Conservation (phyloP, 2,113 vertebrate genomes). For the Mesoclemmys tuberculata region DNA sequence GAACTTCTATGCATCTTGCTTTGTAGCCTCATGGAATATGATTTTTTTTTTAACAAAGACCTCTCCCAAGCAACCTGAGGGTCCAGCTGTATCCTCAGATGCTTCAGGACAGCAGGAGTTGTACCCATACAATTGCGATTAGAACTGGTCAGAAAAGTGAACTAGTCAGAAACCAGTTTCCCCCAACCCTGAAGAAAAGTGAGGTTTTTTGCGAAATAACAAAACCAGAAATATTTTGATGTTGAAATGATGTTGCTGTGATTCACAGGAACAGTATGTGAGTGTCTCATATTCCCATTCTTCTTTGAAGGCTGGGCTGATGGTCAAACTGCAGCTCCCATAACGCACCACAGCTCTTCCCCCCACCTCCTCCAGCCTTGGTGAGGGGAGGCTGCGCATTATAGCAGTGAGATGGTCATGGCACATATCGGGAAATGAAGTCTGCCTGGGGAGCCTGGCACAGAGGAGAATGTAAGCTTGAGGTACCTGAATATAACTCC, state of each 20-base stretch:
- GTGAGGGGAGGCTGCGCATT: rapidly evolving
- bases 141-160: neutral
- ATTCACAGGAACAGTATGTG: too few relatives aligned
- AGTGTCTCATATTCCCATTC: neutral
- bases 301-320: rapidly evolving
- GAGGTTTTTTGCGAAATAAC: neutral
- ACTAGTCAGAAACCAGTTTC: neutral
- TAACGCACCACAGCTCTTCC: neutral
- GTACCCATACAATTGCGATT: neutral
- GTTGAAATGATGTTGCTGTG: too few relatives aligned
- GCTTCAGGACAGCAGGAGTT: neutral
- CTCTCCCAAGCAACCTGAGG: constrained; percentile 9
- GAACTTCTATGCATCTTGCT: neutral
- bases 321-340: rapidly evolving
- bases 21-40: neutral
- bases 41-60: constrained; percentile 4
- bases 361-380: neutral
- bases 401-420: neutral
- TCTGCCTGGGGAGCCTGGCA: rapidly evolving
- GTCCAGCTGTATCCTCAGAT: constrained; percentile 3
- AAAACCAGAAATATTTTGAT: neutral
- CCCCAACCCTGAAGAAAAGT: neutral
- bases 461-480: neutral
- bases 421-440: rapidly evolving
- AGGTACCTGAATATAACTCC: neutral